Conservation (phyloP, 2,797 vertebrate species). For the Hemibagrus guttatus region DNA sequence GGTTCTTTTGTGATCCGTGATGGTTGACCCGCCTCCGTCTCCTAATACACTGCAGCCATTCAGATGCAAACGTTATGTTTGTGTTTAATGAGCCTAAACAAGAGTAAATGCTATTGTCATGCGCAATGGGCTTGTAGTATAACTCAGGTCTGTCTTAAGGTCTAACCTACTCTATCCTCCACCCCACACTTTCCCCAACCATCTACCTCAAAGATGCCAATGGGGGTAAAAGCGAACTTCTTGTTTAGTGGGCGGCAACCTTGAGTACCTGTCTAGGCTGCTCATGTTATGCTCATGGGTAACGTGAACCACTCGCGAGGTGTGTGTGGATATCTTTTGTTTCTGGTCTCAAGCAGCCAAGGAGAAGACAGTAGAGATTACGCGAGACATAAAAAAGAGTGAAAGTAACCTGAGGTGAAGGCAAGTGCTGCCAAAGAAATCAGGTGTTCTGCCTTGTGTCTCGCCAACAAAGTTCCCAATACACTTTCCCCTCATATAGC, state of each 20-base stretch:
- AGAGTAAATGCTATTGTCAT: constrained; percentile 42
- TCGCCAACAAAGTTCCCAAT: background rate
- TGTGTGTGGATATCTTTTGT: constrained; percentile 37
- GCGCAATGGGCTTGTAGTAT: constrained; percentile 17
- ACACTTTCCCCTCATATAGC: background rate
- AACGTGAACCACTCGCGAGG: constrained; percentile 28
- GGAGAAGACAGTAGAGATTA: constrained; percentile 14
- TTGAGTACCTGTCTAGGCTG: constrained; percentile 54
- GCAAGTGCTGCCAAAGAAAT: constrained; percentile 16
- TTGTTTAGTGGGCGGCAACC: constrained; percentile 23
- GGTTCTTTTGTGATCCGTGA: constrained; percentile 17
- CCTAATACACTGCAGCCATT: constrained; percentile 29
- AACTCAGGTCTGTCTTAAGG: constrained; percentile 15
- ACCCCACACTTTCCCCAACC: background rate
- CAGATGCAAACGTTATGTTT: constrained; percentile 40
- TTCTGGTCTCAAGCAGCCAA: constrained; percentile 22
- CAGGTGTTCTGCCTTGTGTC: constrained; percentile 20
- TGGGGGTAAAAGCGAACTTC: constrained; percentile 37
- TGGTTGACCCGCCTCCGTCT: background rate
- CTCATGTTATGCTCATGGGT: constrained; percentile 26
- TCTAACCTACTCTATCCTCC: background rate
- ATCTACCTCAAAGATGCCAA: constrained; percentile 35
- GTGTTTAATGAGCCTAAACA: constrained; percentile 25
- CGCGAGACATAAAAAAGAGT: constrained; percentile 22
- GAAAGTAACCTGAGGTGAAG: constrained; percentile 59